phyloP scores from a whole-genome alignment of 2,113 vertebrate genomes.

The Thalassarche chlororhynchos region DNA sequence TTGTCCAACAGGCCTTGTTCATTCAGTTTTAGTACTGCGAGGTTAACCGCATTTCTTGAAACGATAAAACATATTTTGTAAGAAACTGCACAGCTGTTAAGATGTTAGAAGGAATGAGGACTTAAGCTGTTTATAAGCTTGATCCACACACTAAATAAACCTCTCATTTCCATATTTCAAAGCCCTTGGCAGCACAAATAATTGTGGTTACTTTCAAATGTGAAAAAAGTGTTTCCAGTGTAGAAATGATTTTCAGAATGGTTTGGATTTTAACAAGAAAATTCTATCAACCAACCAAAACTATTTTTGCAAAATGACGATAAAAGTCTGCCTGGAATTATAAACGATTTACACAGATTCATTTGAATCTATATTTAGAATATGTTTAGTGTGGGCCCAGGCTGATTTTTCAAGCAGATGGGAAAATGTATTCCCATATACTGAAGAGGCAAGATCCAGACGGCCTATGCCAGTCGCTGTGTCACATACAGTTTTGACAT shows the following conservation, averaged over 20 bases:
- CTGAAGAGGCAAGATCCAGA: neutral
- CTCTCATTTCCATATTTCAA: constrained; percentile 78
- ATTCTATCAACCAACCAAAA: constrained; percentile 55
- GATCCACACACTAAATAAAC: constrained; percentile 85
- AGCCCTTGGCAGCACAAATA: constrained; percentile 30
- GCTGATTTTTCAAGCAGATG: neutral
- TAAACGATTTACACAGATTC: neutral
- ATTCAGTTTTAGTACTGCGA: constrained; percentile 99
- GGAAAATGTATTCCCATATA: neutral
- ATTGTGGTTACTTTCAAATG: constrained; percentile 33
- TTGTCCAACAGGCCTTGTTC: constrained; percentile 99
- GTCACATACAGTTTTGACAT: neutral
- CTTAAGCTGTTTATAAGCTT: constrained; percentile 82
- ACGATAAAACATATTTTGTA: constrained; percentile 99
- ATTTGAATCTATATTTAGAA: neutral
- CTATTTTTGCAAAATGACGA: constrained; percentile 24
- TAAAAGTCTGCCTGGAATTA: constrained; percentile 33
- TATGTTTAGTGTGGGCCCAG: neutral
- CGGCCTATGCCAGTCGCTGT: neutral
- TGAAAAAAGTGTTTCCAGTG: constrained; percentile 13
- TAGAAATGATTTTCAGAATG: constrained; percentile 23
- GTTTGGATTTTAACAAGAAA: constrained; percentile 34
- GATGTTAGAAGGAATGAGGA: constrained; percentile 85
- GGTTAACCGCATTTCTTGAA: constrained; percentile 99
- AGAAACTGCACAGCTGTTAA: constrained; percentile 90